Base-by-base conservation (phyloP, 2,113 vertebrate genomes). In the Bubo blakistoni region DNA sequence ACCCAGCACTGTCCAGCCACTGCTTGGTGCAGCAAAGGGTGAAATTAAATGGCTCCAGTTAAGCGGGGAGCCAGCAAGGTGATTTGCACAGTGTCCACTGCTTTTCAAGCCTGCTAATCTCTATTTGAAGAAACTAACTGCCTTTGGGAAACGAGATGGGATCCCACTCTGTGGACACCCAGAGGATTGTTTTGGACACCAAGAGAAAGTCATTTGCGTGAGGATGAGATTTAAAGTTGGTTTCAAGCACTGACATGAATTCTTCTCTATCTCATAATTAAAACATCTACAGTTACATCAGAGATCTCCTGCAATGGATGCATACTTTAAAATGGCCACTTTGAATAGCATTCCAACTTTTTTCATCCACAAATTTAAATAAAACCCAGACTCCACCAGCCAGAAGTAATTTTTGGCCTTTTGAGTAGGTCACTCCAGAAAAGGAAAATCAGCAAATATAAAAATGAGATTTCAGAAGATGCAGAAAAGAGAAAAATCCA, bases 321-420 rank as follows among this genome's bases (percentile, higher is more conserved):
- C 71, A 15, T 34, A 11, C 54, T 85, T 85, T 34, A 57, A 71
- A 81, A 77, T 38, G 72, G 82, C 72, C 59, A 14, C 72, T 92
- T 95, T 70, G 69, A 86, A 61, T 88, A 77, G 16, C 5, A 7
- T 15, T 38, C 26, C 1, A 18, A 34, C 34, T 15, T 65, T 38
- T 71, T 90, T 65, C 57, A 65, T 67, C 46, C 38, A 13, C 21
- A 21, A 52, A 83, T 90, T 86, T 86, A 77, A 90, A 90, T 80
- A 92, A 80, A 85, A 52, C 7, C 10, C 92, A 96, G 85, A 65
- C 88, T 90, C 36, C 32, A 30, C 29, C 70, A 88, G 58, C 47
- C 70, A 82, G 59, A 79, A 90, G 36, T 17, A n/a, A n/a, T 52
- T 80, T 52, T 63, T 69, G 55, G 29, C 51, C 47, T 73, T 81